Evolutionary conservation across 2,797 vertebrate species (phyloP), one percentile per base, ranked within the genome.

Genomic region (Ara ararauna): DNA sequence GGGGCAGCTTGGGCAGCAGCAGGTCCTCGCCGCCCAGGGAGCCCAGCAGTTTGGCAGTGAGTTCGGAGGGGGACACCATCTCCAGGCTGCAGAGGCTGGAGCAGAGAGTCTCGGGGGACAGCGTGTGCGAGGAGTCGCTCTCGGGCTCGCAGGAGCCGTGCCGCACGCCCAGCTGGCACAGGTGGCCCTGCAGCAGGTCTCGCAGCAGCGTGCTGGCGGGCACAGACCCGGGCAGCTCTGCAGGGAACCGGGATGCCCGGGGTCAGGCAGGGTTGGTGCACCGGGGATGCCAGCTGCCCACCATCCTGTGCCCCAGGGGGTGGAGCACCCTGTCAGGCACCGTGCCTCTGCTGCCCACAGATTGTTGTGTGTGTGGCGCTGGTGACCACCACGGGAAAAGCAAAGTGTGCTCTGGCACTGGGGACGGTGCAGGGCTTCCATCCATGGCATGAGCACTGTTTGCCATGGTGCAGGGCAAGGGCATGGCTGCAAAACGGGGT

Each of bases 21-120:
- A 97, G 94, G 94, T 99, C 98, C 96, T 98, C 98, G 3, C 98
- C 95, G n/a, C 98, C 98, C 45, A 96, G 42, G 91, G 98, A 98
- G 0, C 98, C 98, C 96, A 99, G 98, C 97, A 99, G 98, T 98
- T 99, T 99, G 84, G 99, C 98, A 34, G 99, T 98, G 85, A 99
- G 98, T 96, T 99, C 99, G 0, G 99, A 98, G 1, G 98, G 98
- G 83, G 98, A 98, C 47, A 98, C 98, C 97, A 99, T 98, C 97
- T 99, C 99, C 96, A 99, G 97, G 97, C 99, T 99, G 98, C 98
- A 99, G 64, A 99, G 98, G 96, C 99, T 99, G 97, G 99, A 99
- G 98, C 99, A 99, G 95, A 99, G 97, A 68, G 99, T 99, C 97
- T 99, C 99, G 0, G 99, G 99, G 73, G 99, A 99, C 68, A 98